A percentile compares a stretch with the other conserved stretches of the same genome.
These are phyloP conservation scores for Stigmatopora nigra DNA, from an alignment of 2,113 vertebrate genomes.

Conservation along the genomic window DNA sequence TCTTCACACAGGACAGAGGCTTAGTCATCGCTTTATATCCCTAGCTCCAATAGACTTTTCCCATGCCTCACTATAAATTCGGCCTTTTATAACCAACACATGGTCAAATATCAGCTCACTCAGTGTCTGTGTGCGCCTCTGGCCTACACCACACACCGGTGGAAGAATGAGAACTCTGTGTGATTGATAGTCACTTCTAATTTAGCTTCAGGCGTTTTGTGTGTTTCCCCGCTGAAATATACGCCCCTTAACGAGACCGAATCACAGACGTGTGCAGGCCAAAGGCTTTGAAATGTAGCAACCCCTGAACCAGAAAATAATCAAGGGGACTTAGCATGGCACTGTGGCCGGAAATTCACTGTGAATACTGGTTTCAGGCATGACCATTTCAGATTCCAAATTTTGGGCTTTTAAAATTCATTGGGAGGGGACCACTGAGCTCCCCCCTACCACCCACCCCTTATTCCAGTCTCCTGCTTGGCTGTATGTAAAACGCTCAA, in stretches of 20 bases:
- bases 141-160: constrained; percentile 21
- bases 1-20: constrained; percentile 41
- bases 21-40: constrained; percentile 21
- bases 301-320: constrained; percentile 65
- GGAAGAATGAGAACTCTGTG: constrained; percentile 44
- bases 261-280: constrained; percentile 47
- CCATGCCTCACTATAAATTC: constrained; percentile 21
- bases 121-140: constrained; percentile 4
- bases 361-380: constrained; percentile 64
- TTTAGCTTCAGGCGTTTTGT: constrained; percentile 35
- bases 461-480: constrained; percentile 26
- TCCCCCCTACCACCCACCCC: not conserved
- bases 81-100: constrained; percentile 32
- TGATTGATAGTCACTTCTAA: constrained; percentile 59
- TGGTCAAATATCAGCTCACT: constrained; percentile 39
- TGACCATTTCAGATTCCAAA: constrained; percentile 54
- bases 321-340: constrained; percentile 64
- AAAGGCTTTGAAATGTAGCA: constrained; percentile 57
- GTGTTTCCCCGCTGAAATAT: constrained; percentile 47
- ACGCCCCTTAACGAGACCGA: constrained; percentile 46
- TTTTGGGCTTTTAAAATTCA: constrained; percentile 54
- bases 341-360: constrained; percentile 61
- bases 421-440: constrained; percentile 12
- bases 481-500: constrained; percentile 51
- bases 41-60: constrained; percentile 30